Evolutionary conservation across 2,888 invertebrate genomes (phyloP), one percentile per base, ranked within the genome.

Genomic region (Rhabditophanes sp.): DNA sequence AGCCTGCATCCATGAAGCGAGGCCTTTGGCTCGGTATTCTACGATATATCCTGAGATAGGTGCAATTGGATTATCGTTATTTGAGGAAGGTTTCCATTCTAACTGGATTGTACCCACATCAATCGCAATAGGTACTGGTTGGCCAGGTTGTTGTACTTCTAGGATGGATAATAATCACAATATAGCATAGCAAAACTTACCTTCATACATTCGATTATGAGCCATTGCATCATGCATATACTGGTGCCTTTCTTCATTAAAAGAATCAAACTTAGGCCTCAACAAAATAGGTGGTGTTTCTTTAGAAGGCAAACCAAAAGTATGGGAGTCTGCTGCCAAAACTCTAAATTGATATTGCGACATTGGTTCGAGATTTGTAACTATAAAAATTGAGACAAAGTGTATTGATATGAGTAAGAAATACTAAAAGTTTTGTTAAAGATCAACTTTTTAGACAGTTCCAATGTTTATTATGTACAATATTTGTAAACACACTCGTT

Each of bases 271-370:
- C 25, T 25, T 43, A 11, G 15, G 25, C 17, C 30, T 30, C 33
- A 61, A 48, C 22, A 45, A 43, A 29, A 62, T 51, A 22, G 56
- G 54, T 6, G 49, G 31, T 2, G 54, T 52, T 19, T 50, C 46
- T 21, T 41, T 41, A 9, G 63, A 64, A 5, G 61, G 46, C 4
- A 50, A 39, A 14, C 64, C 64, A 44, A 62, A 63, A 16, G 61
- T 63, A 33, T 48, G 47, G 25, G 50, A 31, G 29, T 62, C 55
- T 30, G 56, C 60, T 4, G 64, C 64, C 16, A 56, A 47, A 16
- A 65, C 60, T 6, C 64, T 58, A 37, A 64, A 65, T 30, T 60
- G 58, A 21, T 48, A 48, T 16, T 58, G 40, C 17, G 36, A 30
- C 23, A 41, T 32, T 6, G 45, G 38, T 22, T 57, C 48, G 36